phyloP scores from a whole-genome alignment of 1,140 invertebrate genomes.

The Ephestia elutella region DNA sequence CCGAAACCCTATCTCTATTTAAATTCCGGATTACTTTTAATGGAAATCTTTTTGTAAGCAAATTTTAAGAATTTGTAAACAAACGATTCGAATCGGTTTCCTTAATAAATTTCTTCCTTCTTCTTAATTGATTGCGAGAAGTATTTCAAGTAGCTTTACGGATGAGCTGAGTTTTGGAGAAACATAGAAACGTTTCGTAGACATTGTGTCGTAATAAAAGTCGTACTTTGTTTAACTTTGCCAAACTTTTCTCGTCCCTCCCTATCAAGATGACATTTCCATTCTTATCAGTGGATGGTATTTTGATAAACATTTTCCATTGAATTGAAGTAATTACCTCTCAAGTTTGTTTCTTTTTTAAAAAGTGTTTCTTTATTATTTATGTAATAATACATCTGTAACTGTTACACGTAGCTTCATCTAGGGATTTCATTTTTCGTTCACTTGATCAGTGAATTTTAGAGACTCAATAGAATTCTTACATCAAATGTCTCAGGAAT shows the following conservation, averaged over 20 bases:
- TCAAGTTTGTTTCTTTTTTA: neutral
- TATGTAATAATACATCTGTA: neutral
- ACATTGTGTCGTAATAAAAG: conserved; percentile 16
- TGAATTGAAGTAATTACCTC: conserved; percentile 9
- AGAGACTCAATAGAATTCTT: no score
- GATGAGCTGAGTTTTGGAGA: neutral
- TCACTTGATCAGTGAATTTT: no score
- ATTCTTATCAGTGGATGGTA: conserved; percentile 26
- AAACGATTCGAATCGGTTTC: neutral
- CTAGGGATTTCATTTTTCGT: neutral
- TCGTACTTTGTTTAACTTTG: conserved; percentile 26
- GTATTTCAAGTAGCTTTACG: neutral
- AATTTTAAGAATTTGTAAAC: neutral
- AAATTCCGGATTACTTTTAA: neutral
- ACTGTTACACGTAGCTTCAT: no score
- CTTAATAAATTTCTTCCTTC: conserved; percentile 2
- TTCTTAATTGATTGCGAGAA: neutral
- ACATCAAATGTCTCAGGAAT: no score
- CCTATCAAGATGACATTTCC: conserved; percentile 34
- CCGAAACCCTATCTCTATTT: neutral
- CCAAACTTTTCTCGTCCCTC: conserved; percentile 38
- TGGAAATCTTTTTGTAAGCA: neutral
- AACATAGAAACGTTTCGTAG: neutral
- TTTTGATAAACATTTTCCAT: conserved; percentile 31
- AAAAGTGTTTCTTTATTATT: neutral